Conservation (phyloP, 1,140 invertebrate genomes). For the Nephila pilipes region DNA sequence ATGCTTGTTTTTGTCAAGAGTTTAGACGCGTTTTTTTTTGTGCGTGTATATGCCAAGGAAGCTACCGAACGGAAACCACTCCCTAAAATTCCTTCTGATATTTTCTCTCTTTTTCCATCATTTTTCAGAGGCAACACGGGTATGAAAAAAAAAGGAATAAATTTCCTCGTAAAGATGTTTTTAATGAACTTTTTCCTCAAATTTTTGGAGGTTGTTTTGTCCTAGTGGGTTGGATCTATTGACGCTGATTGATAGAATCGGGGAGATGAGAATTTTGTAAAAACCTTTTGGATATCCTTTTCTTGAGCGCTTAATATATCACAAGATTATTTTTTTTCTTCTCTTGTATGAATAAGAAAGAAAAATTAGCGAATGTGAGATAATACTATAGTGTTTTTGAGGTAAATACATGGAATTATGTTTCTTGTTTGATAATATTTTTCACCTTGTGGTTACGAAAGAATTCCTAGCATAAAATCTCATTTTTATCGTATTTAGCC, state of each 20-base stretch:
- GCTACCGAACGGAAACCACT: constrained; percentile 63
- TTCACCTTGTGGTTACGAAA: too few relatives aligned
- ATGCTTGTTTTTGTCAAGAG: background rate
- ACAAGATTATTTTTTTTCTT: background rate
- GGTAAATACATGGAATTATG: too few relatives aligned
- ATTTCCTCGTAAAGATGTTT: background rate
- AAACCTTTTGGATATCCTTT: background rate
- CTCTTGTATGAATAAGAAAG: too few relatives aligned
- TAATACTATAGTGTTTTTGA: background rate
- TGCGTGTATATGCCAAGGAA: background rate
- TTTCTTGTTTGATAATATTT: too few relatives aligned
- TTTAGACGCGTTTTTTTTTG: background rate
- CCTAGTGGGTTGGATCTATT: background rate
- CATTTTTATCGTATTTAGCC: too few relatives aligned
- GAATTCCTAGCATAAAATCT: too few relatives aligned
- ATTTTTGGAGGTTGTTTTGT: background rate
- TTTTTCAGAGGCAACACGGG: background rate
- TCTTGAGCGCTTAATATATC: background rate
- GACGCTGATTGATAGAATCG: constrained; percentile 48
- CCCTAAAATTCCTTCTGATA: background rate
- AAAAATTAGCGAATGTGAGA: background rate
- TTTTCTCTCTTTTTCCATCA: background rate
- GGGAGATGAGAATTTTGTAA: background rate
- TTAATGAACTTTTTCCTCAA: constrained; percentile 52
- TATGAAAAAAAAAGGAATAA: background rate